A percentile compares a stretch with the other conserved stretches of the same genome.
Evolutionary conservation across 2,113 vertebrate genomes (phyloP).

Genomic region (Chaenocephalus aceratus): DNA sequence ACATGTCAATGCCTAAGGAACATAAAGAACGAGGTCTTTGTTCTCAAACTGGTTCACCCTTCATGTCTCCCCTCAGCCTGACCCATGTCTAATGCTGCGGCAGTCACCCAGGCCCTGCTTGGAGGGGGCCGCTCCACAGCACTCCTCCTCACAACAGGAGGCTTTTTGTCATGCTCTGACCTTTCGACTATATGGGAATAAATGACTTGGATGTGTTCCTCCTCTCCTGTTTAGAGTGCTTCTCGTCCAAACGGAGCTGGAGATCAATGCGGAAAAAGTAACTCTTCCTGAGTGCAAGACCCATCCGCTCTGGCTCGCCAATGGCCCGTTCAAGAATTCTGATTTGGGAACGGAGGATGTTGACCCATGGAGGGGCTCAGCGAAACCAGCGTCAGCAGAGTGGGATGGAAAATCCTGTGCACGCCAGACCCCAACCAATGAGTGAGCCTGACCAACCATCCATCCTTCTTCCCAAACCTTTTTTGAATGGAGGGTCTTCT

Average conservation of each 20-base stretch:
- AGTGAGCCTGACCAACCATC: conserved; percentile 30
- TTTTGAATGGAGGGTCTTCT: conserved; percentile 60
- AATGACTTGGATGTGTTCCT: conserved; percentile 81
- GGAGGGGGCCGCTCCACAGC: conserved; percentile 60
- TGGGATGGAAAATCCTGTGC: conserved; percentile 57
- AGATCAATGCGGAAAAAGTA: conserved; percentile 29
- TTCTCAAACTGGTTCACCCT: conserved; percentile 39
- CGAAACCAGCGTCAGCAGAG: conserved; percentile 32
- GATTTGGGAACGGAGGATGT: conserved; percentile 44
- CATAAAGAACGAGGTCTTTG: conserved; percentile 52
- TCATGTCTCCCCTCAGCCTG: conserved; percentile 55
- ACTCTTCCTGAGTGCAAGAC: conserved; percentile 36
- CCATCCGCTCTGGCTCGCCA: conserved; percentile 46
- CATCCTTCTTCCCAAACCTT: conserved; percentile 42
- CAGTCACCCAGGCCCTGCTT: conserved; percentile 50
- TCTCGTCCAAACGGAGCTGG: conserved; percentile 52
- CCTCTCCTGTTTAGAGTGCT: conserved; percentile 69
- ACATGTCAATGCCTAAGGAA: conserved; percentile 35
- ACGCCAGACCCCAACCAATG: conserved; percentile 38
- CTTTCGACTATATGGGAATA: conserved; percentile 75
- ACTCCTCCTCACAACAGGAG: conserved; percentile 76
- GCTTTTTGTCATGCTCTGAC: conserved; percentile 75
- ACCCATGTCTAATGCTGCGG: conserved; percentile 76
- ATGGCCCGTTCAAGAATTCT: conserved; percentile 55
- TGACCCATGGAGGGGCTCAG: conserved; percentile 55